Percentiles rank a stretch among this genome's conserved stretches.
Conservation (phyloP, 2,888 invertebrate species). For the Drosophila kanekoi region DNA sequence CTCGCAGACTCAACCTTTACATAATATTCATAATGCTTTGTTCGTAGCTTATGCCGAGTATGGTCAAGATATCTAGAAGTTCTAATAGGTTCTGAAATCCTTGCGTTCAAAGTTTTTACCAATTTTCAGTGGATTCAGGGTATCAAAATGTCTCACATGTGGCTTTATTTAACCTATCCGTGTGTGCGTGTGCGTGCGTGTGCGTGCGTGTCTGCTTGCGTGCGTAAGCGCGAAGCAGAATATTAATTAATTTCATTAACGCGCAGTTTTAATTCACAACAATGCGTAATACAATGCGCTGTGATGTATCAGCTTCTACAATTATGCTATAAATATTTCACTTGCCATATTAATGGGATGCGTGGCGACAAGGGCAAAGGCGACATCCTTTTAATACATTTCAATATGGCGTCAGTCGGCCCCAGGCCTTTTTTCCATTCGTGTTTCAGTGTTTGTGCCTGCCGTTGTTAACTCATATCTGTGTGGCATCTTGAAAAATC, state of each 20-base stretch:
- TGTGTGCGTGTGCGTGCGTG: not conserved
- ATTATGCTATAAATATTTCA: slow-evolving; percentile 81
- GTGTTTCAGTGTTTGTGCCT: not conserved
- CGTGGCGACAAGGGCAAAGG: too few relatives aligned
- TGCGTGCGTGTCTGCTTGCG: too few relatives aligned
- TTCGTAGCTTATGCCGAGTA: too few relatives aligned
- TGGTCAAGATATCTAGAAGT: too few relatives aligned
- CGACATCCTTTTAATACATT: slow-evolving; percentile 71
- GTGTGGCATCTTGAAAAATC: slow-evolving; percentile 44
- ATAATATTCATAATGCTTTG: too few relatives aligned
- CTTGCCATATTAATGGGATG: slow-evolving; percentile 75
- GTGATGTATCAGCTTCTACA: too few relatives aligned
- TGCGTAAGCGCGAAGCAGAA: slow-evolving; percentile 54
- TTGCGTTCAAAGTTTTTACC: too few relatives aligned
- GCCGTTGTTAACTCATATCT: slow-evolving; percentile 20
- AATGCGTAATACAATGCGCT: too few relatives aligned
- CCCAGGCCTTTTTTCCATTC: not conserved
- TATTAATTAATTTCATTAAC: slow-evolving; percentile 81
- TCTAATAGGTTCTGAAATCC: too few relatives aligned
- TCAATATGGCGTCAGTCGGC: slow-evolving; percentile 73
- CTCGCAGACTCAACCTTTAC: too few relatives aligned
- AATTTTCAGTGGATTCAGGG: too few relatives aligned
- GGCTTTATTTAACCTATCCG: slow-evolving; percentile 68
- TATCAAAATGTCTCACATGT: slow-evolving; percentile 55
- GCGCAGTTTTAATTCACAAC: slow-evolving; percentile 64